phyloP scores from a whole-genome alignment of 2,888 invertebrate species.

The Automeris io region DNA sequence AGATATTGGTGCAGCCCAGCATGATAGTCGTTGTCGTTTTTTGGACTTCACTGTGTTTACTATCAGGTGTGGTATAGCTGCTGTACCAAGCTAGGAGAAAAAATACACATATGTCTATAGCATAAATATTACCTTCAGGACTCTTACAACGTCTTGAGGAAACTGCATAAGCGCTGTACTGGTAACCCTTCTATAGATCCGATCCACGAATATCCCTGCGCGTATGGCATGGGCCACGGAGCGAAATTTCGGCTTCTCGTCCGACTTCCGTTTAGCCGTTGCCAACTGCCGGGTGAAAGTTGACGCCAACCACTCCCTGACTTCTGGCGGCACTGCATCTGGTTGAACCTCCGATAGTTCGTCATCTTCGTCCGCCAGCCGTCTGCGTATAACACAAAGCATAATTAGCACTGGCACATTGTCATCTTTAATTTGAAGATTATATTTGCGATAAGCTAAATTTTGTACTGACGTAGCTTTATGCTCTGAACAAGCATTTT shows the following conservation, averaged over 20 bases:
- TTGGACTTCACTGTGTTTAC: too few species aligned
- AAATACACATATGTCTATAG: not conserved
- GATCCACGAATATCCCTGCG: constrained; percentile 97
- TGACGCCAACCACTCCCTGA: constrained; percentile 96
- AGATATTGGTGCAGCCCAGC: too few species aligned
- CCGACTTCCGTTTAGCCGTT: constrained; percentile 84
- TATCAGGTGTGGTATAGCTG: too few species aligned
- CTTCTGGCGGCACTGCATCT: constrained; percentile 96
- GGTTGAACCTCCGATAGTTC: constrained; percentile 97
- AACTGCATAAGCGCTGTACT: constrained; percentile 90
- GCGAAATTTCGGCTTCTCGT: constrained; percentile 92
- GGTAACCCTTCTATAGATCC: constrained; percentile 90
- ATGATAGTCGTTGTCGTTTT: too few species aligned
- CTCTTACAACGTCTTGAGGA: constrained; percentile 89
- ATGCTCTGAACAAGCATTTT: not conserved
- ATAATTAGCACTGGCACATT: constrained; percentile 15
- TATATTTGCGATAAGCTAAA: too few species aligned
- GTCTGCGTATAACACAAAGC: constrained; percentile 69
- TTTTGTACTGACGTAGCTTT: too few species aligned
- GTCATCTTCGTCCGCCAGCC: constrained; percentile 93
- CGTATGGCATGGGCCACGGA: constrained; percentile 97
- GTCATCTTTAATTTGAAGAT: too few species aligned
- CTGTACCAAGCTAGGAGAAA: too few species aligned
- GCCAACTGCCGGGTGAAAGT: constrained; percentile 95
- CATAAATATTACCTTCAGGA: constrained; percentile 84